Percentiles rank a stretch among this genome's conserved stretches.
phyloP scores from a whole-genome alignment of 2,113 vertebrate genomes.

The Boleophthalmus pectinirostris region DNA sequence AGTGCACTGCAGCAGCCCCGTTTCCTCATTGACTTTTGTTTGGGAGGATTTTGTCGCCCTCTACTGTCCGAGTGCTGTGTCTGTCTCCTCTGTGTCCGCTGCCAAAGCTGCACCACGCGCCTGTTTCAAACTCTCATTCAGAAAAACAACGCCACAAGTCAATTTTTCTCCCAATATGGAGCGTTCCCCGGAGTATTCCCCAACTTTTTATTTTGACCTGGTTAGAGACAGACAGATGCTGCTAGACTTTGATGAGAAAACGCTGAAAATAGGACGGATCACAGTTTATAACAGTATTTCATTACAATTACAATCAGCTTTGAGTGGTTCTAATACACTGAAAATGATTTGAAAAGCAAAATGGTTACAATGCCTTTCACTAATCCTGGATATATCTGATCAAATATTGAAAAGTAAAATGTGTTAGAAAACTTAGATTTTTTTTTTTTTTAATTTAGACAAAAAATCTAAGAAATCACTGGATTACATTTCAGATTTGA shows the following conservation, averaged over 20 bases:
- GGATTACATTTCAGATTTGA: no score
- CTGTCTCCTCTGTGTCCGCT: constrained; percentile 48
- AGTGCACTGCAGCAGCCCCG: constrained; percentile 71
- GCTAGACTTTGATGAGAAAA: background rate
- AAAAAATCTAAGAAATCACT: no score
- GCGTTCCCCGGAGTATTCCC: constrained; percentile 3
- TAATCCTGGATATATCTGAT: no score
- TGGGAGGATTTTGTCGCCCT: constrained; percentile 24
- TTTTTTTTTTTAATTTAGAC: no score
- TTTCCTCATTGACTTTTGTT: constrained; percentile 47
- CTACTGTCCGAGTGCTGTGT: constrained; percentile 16
- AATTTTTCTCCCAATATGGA: constrained; percentile 2
- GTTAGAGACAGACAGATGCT: background rate
- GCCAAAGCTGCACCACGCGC: constrained; percentile 43
- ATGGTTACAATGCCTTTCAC: no score
- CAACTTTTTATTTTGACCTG: constrained; percentile 16
- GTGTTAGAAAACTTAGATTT: no score
- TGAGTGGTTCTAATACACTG: background rate
- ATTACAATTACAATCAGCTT: background rate
- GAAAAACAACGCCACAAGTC: background rate
- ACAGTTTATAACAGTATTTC: background rate
- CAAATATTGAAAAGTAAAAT: no score
- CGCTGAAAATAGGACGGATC: background rate
- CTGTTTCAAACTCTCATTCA: constrained; percentile 30
- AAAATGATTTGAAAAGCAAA: no score